Evolutionary conservation across 2,888 invertebrate species (phyloP).

Genomic region (Cosmia trapezina): DNA sequence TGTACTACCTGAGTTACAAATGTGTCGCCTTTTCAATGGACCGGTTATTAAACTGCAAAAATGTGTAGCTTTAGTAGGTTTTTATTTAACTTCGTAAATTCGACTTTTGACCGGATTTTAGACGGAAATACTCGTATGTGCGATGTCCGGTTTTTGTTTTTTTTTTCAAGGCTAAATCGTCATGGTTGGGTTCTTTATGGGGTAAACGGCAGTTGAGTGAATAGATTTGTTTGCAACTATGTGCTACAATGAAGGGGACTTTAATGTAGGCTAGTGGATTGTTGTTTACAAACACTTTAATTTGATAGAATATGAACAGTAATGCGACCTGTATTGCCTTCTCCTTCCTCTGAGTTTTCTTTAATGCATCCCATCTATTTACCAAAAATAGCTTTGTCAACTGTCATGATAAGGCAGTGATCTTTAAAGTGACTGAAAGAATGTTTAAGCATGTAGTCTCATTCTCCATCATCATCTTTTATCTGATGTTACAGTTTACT

Average conservation of each 20-base stretch:
- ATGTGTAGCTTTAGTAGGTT: no score
- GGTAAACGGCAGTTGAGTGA: conserved; percentile 43
- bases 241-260: conserved; percentile 31
- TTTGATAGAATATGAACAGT: neutral
- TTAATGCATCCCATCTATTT: neutral
- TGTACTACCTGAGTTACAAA: no score
- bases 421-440: neutral
- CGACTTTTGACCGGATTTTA: no score
- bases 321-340: neutral
- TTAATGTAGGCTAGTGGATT: conserved; percentile 11
- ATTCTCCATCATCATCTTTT: neutral
- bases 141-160: conserved; percentile 50
- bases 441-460: neutral
- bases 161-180: conserved; percentile 51
- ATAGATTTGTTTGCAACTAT: conserved; percentile 34
- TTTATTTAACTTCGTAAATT: no score
- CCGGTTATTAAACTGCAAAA: no score
- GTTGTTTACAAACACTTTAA: conserved; percentile 32
- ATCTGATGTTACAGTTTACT: neutral
- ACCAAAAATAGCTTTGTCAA: neutral
- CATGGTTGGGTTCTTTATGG: conserved; percentile 44
- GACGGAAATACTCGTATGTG: no score
- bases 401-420: neutral
- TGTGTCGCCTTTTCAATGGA: no score
- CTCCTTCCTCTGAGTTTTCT: neutral